Evolutionary conservation across 2,797 vertebrate genomes (phyloP), one percentile per base, ranked within the genome.

Genomic region (Spheniscus humboldti): DNA sequence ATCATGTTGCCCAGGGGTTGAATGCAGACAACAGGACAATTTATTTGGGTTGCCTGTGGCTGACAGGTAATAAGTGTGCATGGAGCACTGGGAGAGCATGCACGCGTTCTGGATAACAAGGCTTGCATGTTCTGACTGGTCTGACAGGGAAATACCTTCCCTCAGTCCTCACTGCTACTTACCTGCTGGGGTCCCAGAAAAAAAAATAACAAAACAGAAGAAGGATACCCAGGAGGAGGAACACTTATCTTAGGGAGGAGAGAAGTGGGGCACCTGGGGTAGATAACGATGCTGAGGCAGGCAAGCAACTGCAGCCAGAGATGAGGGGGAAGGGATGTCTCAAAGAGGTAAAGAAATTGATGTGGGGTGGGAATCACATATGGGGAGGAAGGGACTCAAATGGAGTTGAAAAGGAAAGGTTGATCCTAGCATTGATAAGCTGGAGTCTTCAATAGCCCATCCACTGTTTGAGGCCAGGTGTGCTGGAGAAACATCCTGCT

Each of bases 31-130:
- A 66, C 9, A 66, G 91, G 52, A 80, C 71, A 74, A 83, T 95
- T 96, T 91, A 91, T 85, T 91, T 63, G 59, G 33, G 60, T 71
- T 80, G 71, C 60, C 81, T 67, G 81, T 76, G 55, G 81, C 75
- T 94, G 85, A 87, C 87, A 90, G 63, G 72, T 69, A 88, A 62
- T 53, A 85, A 74, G 55, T 0, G 2, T 12, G 11, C n/a, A 28
- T 0, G 18, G 30, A 41, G 62, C 4, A 0, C 63, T 89, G 85
- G 74, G 45, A 85, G 50, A 85, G 18, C 1, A 0, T 2, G 28
- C 41, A 60, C 12, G 3, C 4, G 0, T 41, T 68, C 66, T 78
- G 73, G 66, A 19, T 68, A 73, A 78, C 55, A 74, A 79, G 48
- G 41, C 25, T 43, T 50, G 33, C 41, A 18, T 30, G 59, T 69